phyloP scores from a whole-genome alignment of 2,113 vertebrate species.

The Castor canadensis region DNA sequence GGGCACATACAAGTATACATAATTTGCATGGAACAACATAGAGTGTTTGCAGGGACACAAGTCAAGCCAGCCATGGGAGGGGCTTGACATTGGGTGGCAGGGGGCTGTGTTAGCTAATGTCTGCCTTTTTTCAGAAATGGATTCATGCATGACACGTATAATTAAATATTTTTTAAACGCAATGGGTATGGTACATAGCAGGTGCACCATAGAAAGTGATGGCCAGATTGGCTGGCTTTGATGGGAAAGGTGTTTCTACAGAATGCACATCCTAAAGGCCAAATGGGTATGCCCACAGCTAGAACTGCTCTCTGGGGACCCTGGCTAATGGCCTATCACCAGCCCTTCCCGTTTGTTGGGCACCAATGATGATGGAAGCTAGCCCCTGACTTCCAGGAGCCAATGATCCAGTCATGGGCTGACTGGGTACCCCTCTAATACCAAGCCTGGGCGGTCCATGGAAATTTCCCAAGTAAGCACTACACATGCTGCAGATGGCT shows the following conservation, averaged over 20 bases:
- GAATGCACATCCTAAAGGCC: not conserved
- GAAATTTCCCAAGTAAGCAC: not conserved
- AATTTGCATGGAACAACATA: not conserved
- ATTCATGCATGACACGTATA: not conserved
- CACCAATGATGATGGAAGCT: not conserved
- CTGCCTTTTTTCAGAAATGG: not conserved
- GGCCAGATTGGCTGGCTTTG: not conserved
- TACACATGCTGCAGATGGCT: not conserved
- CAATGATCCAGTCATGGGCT: not conserved
- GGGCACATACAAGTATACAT: not conserved
- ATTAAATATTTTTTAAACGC: not conserved
- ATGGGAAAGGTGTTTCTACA: not conserved
- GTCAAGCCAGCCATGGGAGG: not conserved
- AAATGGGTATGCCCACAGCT: too few species aligned
- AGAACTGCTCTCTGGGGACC: not conserved
- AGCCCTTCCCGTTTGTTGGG: not conserved
- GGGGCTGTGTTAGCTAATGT: not conserved
- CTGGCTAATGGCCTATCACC: not conserved
- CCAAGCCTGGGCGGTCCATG: not conserved
- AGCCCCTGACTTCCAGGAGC: not conserved
- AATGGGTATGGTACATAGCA: not conserved
- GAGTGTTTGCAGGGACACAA: not conserved
- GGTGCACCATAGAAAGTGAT: not conserved
- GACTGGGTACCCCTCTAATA: not conserved
- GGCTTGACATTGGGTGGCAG: not conserved